Percentiles rank a stretch among this genome's conserved stretches.
Conservation (phyloP, 2,888 invertebrate genomes). For the Villa cingulata region DNA sequence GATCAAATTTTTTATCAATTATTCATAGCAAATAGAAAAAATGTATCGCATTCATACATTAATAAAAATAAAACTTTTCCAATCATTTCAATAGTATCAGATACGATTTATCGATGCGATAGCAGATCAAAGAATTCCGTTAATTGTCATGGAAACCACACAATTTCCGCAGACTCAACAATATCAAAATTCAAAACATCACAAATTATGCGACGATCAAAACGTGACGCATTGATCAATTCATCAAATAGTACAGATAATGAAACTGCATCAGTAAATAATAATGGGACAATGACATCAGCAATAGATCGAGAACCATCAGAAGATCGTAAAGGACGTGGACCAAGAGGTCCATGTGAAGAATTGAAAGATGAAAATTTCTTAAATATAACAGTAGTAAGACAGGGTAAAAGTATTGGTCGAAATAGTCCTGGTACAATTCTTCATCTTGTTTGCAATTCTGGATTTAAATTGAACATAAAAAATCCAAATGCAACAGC, state of each 20-base stretch:
- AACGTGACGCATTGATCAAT: conserved; percentile 12
- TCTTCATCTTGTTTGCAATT: conserved; percentile 59
- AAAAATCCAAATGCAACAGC: conserved; percentile 58
- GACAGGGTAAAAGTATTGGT: conserved; percentile 53
- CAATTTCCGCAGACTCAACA: no score
- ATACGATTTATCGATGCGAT: no score
- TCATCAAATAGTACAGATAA: background rate
- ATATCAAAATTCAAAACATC: no score
- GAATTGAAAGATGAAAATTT: conserved; percentile 29
- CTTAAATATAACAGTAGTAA: conserved; percentile 49
- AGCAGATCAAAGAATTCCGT: no score
- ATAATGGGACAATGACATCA: conserved; percentile 3
- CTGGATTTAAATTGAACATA: conserved; percentile 63
- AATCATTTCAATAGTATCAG: no score
- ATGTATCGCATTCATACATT: no score
- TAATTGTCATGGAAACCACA: no score
- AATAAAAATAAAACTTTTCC: no score
- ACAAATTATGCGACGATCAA: conserved; percentile 26
- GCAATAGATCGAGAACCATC: conserved; percentile 5
- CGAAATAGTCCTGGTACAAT: conserved; percentile 65
- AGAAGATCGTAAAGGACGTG: conserved; percentile 16
- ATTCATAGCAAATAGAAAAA: no score
- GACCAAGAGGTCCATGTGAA: conserved; percentile 52
- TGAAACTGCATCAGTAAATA: background rate
- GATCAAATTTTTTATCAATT: no score